Conservation (phyloP, 2,888 invertebrate genomes). For the Lacanobia oleracea region DNA sequence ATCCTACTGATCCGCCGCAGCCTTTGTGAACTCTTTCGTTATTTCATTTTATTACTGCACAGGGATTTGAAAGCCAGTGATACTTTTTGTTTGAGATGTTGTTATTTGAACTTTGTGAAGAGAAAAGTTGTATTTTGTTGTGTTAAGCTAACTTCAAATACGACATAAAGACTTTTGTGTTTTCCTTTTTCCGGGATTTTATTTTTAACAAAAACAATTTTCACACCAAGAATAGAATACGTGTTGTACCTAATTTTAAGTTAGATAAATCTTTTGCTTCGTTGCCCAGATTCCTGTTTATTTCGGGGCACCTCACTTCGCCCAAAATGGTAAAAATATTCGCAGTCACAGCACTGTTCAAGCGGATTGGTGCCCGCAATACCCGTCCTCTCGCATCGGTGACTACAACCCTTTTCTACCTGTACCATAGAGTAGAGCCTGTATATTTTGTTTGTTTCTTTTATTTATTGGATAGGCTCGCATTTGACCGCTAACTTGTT, state of each 20-base stretch:
- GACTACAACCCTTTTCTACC: conserved; percentile 40
- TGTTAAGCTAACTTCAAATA: conserved; percentile 25
- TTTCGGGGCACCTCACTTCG: neutral
- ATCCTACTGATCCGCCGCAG: conserved; percentile 69
- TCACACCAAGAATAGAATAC: neutral
- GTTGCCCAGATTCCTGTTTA: neutral
- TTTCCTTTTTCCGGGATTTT: conserved; percentile 17
- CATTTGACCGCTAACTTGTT: neutral
- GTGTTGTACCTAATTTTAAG: conserved; percentile 2
- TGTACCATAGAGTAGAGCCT: neutral
- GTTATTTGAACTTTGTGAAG: conserved; percentile 33
- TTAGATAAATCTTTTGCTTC: conserved; percentile 1
- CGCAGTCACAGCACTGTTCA: conserved; percentile 26
- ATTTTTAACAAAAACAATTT: neutral
- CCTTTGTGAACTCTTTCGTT: conserved; percentile 66
- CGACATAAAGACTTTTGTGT: conserved; percentile 16
- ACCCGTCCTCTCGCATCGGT: conserved; percentile 34
- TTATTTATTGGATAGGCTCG: conserved; percentile 10
- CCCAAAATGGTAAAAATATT: conserved; percentile 37
- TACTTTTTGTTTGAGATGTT: conserved; percentile 50
- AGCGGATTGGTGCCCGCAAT: conserved; percentile 50
- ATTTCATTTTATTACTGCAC: conserved; percentile 57
- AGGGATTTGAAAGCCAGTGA: conserved; percentile 48
- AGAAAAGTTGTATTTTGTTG: conserved; percentile 19
- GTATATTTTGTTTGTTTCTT: conserved; percentile 3